A percentile compares a stretch with the other conserved stretches of the same genome.
These are phyloP conservation scores for Chrysocyon brachyurus DNA, from an alignment of 2,797 vertebrate genomes.

Conservation along the genomic window DNA sequence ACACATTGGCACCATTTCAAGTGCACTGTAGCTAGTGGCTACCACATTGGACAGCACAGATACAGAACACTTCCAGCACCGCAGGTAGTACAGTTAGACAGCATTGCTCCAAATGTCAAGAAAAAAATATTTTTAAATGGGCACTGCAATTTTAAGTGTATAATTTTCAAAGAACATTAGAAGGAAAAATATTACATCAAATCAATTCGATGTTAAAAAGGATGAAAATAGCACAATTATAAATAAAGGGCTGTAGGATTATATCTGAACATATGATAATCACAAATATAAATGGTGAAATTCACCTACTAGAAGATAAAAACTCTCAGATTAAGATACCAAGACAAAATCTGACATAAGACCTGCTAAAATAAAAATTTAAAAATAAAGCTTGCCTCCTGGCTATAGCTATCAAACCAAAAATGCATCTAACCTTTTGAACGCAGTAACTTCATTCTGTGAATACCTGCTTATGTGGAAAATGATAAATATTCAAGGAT, in stretches of 20 bases:
- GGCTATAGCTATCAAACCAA: neutral
- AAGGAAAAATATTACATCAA: neutral
- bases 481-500: neutral
- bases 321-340: neutral
- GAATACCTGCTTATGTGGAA: neutral
- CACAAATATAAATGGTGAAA: constrained; percentile 5
- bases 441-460: neutral
- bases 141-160: neutral
- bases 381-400: neutral
- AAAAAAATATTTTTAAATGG: constrained; percentile 2
- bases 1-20: neutral
- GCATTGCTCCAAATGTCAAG: neutral
- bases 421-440: neutral
- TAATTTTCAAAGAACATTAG: neutral
- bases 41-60: neutral
- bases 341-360: constrained; percentile 12
- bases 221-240: neutral
- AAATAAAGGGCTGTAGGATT: constrained; percentile 5
- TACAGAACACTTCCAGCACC: neutral
- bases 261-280: neutral
- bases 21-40: neutral
- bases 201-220: neutral
- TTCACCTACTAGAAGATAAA: constrained; percentile 47
- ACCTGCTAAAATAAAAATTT: neutral
- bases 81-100: neutral